phyloP scores from a whole-genome alignment of 92 coral and sea anemone species.

The Bergia sp. region DNA sequence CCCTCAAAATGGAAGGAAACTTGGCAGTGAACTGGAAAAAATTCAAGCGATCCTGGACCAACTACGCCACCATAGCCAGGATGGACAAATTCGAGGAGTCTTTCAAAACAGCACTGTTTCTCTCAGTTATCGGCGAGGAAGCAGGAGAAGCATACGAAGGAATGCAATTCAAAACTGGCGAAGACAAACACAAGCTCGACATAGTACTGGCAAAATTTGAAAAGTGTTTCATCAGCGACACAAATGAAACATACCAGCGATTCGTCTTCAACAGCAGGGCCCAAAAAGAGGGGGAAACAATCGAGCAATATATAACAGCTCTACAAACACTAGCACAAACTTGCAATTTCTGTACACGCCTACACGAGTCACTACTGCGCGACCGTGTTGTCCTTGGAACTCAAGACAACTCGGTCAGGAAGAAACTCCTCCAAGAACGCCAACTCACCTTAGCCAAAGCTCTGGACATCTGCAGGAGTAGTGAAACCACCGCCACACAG shows the following conservation, averaged over 20 bases:
- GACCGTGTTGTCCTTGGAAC: slow-evolving; percentile 1
- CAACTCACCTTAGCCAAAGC: slow-evolving; percentile 16
- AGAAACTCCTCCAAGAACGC: slow-evolving; percentile 1
- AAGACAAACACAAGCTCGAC: slow-evolving; percentile 31
- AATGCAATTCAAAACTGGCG: slow-evolving; percentile 26
- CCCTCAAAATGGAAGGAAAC: slow-evolving; percentile 46
- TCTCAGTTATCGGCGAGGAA: slow-evolving; percentile 50
- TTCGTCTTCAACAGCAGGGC: slow-evolving; percentile 19
- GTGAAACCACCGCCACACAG: slow-evolving; percentile 17
- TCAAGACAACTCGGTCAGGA: slow-evolving; percentile 19
- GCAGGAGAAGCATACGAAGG: slow-evolving; percentile 48
- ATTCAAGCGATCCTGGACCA: slow-evolving; percentile 51
- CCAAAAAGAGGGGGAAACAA: slow-evolving; percentile 38
- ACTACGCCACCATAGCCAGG: slow-evolving; percentile 45
- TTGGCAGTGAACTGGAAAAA: slow-evolving; percentile 47
- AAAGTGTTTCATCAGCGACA: slow-evolving; percentile 34
- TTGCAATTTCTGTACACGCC: slow-evolving; percentile 42
- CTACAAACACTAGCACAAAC: slow-evolving; percentile 37
- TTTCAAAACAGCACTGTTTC: slow-evolving; percentile 49
- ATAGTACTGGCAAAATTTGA: slow-evolving; percentile 39
- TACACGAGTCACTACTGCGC: slow-evolving; percentile 16
- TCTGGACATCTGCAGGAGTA: slow-evolving; percentile 7
- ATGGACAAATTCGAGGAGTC: slow-evolving; percentile 32
- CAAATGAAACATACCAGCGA: slow-evolving; percentile 44
- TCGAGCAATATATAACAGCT: slow-evolving; percentile 41